phyloP scores from a whole-genome alignment of 2,888 invertebrate species.

The Tipula vernalis region DNA sequence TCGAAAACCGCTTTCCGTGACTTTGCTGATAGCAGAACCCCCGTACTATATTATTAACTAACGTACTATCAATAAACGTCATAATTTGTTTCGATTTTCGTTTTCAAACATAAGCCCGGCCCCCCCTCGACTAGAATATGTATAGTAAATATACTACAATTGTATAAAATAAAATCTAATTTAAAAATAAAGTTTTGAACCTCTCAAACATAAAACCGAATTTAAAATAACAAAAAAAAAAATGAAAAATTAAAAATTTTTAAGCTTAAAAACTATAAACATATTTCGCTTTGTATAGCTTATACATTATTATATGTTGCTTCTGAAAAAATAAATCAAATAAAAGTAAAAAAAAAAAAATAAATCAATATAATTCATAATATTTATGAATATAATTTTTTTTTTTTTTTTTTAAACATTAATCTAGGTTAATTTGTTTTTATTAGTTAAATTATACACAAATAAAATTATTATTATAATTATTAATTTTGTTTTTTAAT shows the following conservation, averaged over 20 bases:
- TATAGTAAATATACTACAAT: background rate
- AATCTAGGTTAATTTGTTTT: background rate
- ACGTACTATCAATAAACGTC: background rate
- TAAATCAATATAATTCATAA: slow-evolving; percentile 4
- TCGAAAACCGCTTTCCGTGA: background rate
- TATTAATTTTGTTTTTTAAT: background rate
- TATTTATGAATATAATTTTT: background rate
- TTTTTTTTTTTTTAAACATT: background rate
- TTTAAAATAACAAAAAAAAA: background rate
- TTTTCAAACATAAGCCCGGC: background rate
- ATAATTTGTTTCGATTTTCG: background rate
- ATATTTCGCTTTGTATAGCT: background rate
- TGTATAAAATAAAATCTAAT: background rate
- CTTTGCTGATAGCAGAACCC: background rate
- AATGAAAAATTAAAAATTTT: background rate
- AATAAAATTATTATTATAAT: background rate
- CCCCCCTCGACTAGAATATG: background rate
- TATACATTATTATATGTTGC: slow-evolving; percentile 4
- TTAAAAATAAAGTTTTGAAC: background rate
- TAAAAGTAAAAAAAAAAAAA: background rate
- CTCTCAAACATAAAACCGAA: background rate
- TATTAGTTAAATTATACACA: slow-evolving; percentile 4
- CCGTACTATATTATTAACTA: background rate
- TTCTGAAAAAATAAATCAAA: background rate
- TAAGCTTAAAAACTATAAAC: background rate